Base-by-base conservation (phyloP, 2,797 vertebrate genomes). In the Gouania willdenowi region DNA sequence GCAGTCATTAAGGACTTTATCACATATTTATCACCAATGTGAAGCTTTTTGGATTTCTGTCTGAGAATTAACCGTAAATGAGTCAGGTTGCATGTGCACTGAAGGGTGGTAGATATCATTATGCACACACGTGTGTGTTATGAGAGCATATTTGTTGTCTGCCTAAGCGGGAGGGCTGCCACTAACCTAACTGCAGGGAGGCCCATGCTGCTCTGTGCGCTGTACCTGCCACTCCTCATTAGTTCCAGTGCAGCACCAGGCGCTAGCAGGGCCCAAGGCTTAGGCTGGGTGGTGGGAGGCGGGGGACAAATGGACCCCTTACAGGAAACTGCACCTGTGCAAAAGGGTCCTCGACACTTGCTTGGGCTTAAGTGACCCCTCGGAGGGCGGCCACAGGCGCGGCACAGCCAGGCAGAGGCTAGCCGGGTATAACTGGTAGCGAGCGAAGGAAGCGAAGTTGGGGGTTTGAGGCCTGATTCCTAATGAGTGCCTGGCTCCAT, bases 191-290 rank as follows among this genome's bases (percentile, higher is more conserved):
- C 75, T 81, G 71, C 60, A 66, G 73, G 77, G 59, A 55, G 61
- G 53, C 62, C 68, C 53, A 37, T 6, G 13, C 48, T 42, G 45
- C 54, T 47, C 55, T 25, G 30, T 56, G 75, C 65, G 54, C 78
- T 73, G 40, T 89, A 88, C 83, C 91, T 93, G 93, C 92, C 93
- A 91, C 81, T 86, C 77, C 76, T 66, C 81, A 90, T 94, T 94
- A 94, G 73, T 92, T 92, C 87, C 88, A 87, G 81, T 76, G 83
- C 76, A 82, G 83, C 69, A 86, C 76, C 83, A 87, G 87, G 78
- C 75, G 30, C 79, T 47, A 17, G 75, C 23, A 58, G 54, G 81
- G 86, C 79, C 69, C 75, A 36, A 46, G 75, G 83, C 84, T 86
- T 18, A 3, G 19, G 18, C 18, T n/a, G n/a, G 19, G 18, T 18